Evolutionary conservation across 2,113 vertebrate species (phyloP).

Genomic region (Rousettus leschenaultii): DNA sequence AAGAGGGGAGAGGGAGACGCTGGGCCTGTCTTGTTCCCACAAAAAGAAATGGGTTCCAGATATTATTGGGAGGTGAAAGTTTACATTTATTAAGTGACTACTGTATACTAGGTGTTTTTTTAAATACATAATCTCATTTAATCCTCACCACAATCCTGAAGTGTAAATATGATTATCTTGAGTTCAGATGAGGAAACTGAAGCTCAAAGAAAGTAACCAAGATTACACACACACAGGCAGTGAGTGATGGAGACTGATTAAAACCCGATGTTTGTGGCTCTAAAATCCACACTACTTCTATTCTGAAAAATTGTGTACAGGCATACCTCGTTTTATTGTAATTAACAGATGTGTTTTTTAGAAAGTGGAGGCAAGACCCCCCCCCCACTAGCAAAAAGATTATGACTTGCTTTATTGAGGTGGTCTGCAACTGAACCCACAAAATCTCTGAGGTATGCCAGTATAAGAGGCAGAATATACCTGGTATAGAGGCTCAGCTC

Average conservation of each 20-base stretch:
- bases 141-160: neutral
- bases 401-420: neutral
- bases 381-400: neutral
- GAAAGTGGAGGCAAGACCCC: neutral
- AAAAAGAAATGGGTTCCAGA: conserved; percentile 12
- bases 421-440: neutral
- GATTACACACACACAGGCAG: neutral
- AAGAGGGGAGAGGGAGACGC: neutral
- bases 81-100: conserved; percentile 17
- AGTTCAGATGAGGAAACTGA: conserved; percentile 30
- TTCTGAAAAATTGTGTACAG: neutral
- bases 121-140: neutral
- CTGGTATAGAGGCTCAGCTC: neutral
- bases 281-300: neutral
- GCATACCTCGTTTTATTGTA: neutral
- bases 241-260: neutral
- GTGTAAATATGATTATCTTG: neutral
- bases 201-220: conserved; percentile 31
- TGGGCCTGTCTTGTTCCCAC: neutral
- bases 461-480: neutral
- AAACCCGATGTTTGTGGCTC: neutral
- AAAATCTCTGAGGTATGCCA: neutral
- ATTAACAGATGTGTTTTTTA: neutral
- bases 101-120: neutral
- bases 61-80: neutral